Evolutionary conservation across 2,113 vertebrate genomes (phyloP).

Genomic region (Brienomyrus longianalis): DNA sequence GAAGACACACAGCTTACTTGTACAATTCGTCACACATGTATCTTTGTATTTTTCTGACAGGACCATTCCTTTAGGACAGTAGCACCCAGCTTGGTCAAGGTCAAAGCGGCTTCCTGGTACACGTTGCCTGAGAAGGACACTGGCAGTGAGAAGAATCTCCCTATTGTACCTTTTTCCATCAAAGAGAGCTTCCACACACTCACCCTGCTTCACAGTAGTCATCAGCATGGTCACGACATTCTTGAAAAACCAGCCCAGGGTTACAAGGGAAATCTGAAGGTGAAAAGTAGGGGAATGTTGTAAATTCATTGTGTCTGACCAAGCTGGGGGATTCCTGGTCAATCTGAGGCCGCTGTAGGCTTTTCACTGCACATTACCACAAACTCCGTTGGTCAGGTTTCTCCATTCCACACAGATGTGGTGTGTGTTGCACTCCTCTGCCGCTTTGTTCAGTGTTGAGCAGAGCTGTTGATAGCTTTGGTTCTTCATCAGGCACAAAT

Average conservation of each 20-base stretch:
- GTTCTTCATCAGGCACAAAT: constrained; percentile 26
- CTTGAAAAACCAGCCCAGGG: constrained; percentile 40
- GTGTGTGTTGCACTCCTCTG: constrained; percentile 39
- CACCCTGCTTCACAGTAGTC: constrained; percentile 52
- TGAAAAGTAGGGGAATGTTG: background rate
- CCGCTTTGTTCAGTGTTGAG: constrained; percentile 44
- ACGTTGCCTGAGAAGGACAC: constrained; percentile 9
- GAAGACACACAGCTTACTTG: constrained; percentile 43
- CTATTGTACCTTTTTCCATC: background rate
- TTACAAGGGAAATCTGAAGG: constrained; percentile 43
- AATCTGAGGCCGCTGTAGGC: background rate
- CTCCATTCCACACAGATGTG: constrained; percentile 54
- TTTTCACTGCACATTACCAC: constrained; percentile 38
- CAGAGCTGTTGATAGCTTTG: constrained; percentile 19
- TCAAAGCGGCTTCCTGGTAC: background rate
- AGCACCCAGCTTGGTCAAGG: constrained; percentile 41
- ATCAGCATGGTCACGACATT: constrained; percentile 39
- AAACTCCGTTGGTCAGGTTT: constrained; percentile 43
- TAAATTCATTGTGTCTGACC: background rate
- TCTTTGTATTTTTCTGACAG: constrained; percentile 43
- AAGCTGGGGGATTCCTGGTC: background rate
- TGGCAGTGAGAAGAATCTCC: background rate
- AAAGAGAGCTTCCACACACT: constrained; percentile 11
- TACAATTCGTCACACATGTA: constrained; percentile 45
- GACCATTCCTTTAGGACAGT: constrained; percentile 40